These are phyloP conservation scores for Oxyruncus cristatus DNA, from an alignment of 2,113 vertebrate genomes.

Conservation along the genomic window DNA sequence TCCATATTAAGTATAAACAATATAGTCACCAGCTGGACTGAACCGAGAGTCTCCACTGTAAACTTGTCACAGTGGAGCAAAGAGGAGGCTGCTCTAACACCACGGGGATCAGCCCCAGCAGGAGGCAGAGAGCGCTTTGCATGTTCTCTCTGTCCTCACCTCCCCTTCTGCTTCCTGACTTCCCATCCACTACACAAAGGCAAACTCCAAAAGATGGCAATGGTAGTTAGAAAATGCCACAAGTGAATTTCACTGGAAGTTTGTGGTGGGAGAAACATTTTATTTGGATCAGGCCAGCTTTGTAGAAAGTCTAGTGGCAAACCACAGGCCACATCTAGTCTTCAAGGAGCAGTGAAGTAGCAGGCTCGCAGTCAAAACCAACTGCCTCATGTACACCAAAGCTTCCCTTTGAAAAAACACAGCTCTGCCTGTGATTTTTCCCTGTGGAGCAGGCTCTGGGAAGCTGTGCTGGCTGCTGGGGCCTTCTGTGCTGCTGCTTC, in stretches of 20 bases:
- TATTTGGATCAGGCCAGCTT: neutral
- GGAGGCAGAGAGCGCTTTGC: neutral
- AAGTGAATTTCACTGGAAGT: neutral
- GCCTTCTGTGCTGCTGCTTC: neutral
- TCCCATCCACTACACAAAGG: neutral
- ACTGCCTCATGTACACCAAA: neutral
- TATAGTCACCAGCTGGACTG: neutral
- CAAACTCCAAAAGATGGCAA: neutral
- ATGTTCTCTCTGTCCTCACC: neutral
- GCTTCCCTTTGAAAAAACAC: neutral
- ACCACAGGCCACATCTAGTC: slow-evolving; percentile 36
- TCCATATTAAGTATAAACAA: neutral
- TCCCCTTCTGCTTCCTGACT: neutral
- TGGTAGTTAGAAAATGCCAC: neutral
- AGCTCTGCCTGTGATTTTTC: neutral
- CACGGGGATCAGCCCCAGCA: rapidly evolving
- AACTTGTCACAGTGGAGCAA: neutral
- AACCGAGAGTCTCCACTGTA: neutral
- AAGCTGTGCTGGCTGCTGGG: neutral
- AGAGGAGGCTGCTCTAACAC: neutral
- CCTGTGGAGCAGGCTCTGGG: neutral
- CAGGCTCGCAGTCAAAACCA: neutral
- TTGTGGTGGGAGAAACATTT: neutral
- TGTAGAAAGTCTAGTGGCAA: neutral
- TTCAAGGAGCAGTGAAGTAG: neutral